Conservation (phyloP, 2,113 vertebrate genomes). For the Lasiurus borealis region DNA sequence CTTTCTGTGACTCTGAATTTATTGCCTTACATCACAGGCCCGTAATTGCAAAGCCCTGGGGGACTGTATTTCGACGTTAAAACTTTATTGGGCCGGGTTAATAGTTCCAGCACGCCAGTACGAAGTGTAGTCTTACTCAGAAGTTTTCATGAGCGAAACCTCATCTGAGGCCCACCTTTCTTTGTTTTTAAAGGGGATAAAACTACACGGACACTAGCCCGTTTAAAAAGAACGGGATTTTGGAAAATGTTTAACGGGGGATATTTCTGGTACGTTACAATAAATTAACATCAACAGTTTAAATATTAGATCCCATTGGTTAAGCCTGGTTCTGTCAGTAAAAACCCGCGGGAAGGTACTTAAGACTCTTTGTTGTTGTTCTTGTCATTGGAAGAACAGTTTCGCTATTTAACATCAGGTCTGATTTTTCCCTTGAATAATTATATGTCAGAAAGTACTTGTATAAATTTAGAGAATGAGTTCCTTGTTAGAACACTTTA, state of each 20-base stretch:
- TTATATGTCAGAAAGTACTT: conserved; percentile 23
- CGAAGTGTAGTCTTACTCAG: background rate
- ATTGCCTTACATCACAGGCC: conserved; percentile 1
- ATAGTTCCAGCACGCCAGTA: background rate
- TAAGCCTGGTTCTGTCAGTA: conserved; percentile 3
- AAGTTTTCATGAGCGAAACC: conserved; percentile 4
- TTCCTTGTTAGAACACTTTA: conserved; percentile 30
- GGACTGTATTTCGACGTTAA: conserved; percentile 12
- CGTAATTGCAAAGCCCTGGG: conserved; percentile 1
- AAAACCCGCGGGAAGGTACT: background rate
- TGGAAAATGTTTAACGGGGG: background rate
- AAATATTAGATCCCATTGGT: background rate
- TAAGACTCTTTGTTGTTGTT: background rate
- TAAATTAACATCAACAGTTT: conserved; percentile 4
- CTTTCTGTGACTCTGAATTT: conserved; percentile 28
- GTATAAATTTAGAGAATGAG: background rate
- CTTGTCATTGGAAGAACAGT: conserved; percentile 33
- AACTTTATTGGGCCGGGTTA: background rate
- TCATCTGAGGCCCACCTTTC: background rate
- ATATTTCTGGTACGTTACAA: too few species aligned
- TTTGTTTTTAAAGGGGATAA: conserved; percentile 13
- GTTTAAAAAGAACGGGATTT: conserved; percentile 43
- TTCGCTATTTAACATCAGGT: conserved; percentile 38
- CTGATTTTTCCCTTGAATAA: background rate
- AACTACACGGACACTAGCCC: background rate